Conservation (phyloP, 2,888 invertebrate species). For the Eupelmus urozonus region DNA sequence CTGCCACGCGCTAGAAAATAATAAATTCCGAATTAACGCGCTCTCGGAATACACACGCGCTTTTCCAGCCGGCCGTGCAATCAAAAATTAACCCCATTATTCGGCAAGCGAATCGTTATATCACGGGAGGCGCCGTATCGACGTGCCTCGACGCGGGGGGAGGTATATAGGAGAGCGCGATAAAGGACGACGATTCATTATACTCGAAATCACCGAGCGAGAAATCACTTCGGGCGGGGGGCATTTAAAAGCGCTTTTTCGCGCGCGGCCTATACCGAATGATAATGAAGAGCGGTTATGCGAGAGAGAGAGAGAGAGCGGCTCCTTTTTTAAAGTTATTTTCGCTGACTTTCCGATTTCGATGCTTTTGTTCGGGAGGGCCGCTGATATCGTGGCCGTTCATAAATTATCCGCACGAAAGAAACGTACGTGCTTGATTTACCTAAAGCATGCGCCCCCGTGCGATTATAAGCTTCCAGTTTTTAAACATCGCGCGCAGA, state of each 20-base stretch:
- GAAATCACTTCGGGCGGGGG: neutral
- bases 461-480: too few species aligned
- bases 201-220: slow-evolving; percentile 1
- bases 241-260: neutral
- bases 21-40: slow-evolving; percentile 51
- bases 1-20: slow-evolving; percentile 32
- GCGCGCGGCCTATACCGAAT: neutral
- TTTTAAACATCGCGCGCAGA: too few species aligned
- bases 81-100: slow-evolving; percentile 54
- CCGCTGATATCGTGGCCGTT: too few species aligned
- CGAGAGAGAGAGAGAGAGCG: too few species aligned
- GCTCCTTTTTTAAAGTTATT: neutral
- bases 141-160: neutral
- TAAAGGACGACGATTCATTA: slow-evolving; percentile 26
- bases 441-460: too few species aligned
- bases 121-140: neutral
- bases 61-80: slow-evolving; percentile 14
- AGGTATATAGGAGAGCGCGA: neutral
- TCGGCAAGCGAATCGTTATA: slow-evolving; percentile 25
- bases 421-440: too few species aligned
- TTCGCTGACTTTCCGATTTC: neutral
- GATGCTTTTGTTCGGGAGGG: neutral
- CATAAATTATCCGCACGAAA: too few species aligned
- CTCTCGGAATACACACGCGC: neutral
- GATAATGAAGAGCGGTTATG: neutral